A percentile compares a stretch with the other conserved stretches of the same genome.
Conservation (phyloP, 2,113 vertebrate species). For the Pavo muticus region DNA sequence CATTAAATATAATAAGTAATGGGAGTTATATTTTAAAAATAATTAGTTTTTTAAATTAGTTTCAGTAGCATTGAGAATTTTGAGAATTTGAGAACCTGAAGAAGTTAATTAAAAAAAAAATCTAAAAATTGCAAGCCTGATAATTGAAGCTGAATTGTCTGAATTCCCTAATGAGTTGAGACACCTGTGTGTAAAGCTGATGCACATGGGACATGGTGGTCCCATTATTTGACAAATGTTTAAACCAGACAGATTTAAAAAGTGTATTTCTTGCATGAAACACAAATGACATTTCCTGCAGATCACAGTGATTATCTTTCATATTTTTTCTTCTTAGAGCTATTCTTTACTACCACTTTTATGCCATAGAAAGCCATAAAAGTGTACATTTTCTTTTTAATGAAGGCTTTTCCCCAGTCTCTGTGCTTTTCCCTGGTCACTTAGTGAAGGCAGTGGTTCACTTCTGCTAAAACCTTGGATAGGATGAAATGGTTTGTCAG, state of each 20-base stretch:
- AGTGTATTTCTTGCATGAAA: background rate
- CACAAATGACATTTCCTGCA: slow-evolving; percentile 19
- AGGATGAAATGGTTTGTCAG: background rate
- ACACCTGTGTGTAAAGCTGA: background rate
- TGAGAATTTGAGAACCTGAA: background rate
- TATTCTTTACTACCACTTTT: background rate
- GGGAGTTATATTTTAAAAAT: background rate
- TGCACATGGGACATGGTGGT: background rate
- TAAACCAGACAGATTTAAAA: slow-evolving; percentile 33
- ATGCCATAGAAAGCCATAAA: background rate
- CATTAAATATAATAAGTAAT: background rate
- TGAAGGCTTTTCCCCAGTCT: slow-evolving; percentile 4
- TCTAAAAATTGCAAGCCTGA: background rate
- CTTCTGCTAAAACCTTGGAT: background rate
- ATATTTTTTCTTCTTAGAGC: background rate
- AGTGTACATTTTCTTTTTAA: background rate
- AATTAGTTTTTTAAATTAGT: background rate
- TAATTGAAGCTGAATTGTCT: background rate
- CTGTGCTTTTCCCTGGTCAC: background rate
- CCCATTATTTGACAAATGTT: slow-evolving; percentile 5
- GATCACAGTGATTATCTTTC: background rate
- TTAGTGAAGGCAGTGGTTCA: background rate
- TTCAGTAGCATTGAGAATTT: background rate
- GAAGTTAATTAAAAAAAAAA: background rate
- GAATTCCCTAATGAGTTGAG: slow-evolving; percentile 18